Base-by-base conservation (phyloP, 2,113 vertebrate species). In the Balaeniceps rex region DNA sequence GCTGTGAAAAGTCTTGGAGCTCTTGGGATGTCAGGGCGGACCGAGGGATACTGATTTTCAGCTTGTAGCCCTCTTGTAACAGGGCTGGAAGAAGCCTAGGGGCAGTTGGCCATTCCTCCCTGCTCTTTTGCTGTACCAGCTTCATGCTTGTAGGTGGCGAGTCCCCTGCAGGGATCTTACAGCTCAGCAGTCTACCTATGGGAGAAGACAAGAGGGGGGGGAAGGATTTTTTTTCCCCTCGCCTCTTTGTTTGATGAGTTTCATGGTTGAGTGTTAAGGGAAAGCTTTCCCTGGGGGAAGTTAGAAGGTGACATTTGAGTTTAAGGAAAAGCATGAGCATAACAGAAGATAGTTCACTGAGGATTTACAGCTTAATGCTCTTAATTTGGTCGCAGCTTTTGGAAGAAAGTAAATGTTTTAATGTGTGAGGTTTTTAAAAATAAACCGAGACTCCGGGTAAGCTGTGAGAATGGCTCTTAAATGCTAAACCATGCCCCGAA, bases 11-110 rank as follows among this genome's bases (percentile, higher is more conserved):
- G 80, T 83, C 91, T 85, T 22, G 0, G 81, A 23, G 49, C 77
- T 54, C 70, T 68, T 34, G 95, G 91, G 93, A 89, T 94, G 93
- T 92, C 88, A 10, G 64, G 66, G 66, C 86, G 68, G 76, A 83
- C 51, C 4, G 18, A 94, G n/a, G 90, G 91, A 85, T 93, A 81
- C 46, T 42, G 63, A 75, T 83, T 97, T 95, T 63, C 87, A 94
- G 80, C 85, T 82, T 83, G 70, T 65, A 69, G 89, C 64, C 78
- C 78, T 63, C 76, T 69, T 86, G 76, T 60, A 82, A 49, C 34
- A 42, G 94, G 58, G 40, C 76, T 76, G 77, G 77, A 64, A 58
- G 78, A 47, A 91, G 44, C 52, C 61, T 38, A 21, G 78, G 77
- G 71, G 80, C 19, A 24, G 31, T 47, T 64, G 58, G 65, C 72